Percentiles rank a stretch among this genome's conserved stretches.
Conservation (phyloP, 2,797 vertebrate species). For the Morus bassanus region DNA sequence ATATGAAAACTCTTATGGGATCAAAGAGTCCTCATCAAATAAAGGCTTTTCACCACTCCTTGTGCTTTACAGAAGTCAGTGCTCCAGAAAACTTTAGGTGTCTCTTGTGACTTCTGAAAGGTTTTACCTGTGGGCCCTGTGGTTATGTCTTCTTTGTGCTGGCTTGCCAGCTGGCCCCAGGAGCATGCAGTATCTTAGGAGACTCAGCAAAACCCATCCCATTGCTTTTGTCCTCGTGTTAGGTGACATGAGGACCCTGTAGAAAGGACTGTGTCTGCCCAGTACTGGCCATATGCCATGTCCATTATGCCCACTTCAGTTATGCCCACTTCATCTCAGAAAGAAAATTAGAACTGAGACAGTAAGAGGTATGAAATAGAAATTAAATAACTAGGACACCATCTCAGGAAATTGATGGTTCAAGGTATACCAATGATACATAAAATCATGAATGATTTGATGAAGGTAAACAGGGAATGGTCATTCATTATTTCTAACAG, state of each 20-base stretch:
- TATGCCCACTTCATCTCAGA: neutral
- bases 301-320: neutral
- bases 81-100: neutral
- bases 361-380: neutral
- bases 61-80: neutral
- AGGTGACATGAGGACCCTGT: neutral
- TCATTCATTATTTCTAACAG: neutral
- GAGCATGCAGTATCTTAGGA: rapidly evolving
- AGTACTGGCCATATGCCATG: neutral
- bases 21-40: neutral
- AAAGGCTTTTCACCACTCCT: neutral
- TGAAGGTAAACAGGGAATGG: neutral
- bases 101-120: neutral
- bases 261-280: neutral
- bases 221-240: neutral
- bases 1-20: neutral
- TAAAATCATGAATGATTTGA: neutral
- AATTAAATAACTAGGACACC: neutral
- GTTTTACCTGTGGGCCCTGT: neutral
- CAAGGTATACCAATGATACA: neutral
- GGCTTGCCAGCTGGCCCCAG: neutral
- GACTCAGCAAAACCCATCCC: neutral
- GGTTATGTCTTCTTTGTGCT: neutral
- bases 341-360: neutral
- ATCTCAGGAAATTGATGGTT: neutral